These are phyloP conservation scores for Epinephelus malabaricus DNA, from an alignment of 2,797 vertebrate species.

Conservation along the genomic window DNA sequence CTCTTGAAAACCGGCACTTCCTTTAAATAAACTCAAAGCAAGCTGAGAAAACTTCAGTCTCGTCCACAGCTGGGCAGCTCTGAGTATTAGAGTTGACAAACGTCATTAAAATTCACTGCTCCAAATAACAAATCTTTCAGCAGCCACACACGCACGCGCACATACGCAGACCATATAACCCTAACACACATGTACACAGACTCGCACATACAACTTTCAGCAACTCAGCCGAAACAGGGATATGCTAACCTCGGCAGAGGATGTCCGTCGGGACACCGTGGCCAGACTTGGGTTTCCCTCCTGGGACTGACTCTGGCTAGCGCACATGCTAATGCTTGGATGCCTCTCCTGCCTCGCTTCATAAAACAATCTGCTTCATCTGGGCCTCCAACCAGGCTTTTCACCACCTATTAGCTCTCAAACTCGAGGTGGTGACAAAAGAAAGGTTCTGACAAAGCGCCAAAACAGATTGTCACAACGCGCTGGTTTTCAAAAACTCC, in stretches of 20 bases:
- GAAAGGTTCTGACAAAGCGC: constrained; percentile 79
- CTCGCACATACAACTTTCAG: constrained; percentile 53
- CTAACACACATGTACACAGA: constrained; percentile 22
- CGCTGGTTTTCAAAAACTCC: constrained; percentile 55
- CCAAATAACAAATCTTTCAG: constrained; percentile 77
- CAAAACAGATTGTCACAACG: constrained; percentile 79
- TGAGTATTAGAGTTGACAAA: constrained; percentile 80
- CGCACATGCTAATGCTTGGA: constrained; percentile 79
- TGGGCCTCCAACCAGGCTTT: constrained; percentile 67
- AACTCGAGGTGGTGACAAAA: constrained; percentile 66
- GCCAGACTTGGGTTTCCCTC: constrained; percentile 82
- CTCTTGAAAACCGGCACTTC: constrained; percentile 65
- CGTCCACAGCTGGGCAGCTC: constrained; percentile 66
- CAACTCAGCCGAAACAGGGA: constrained; percentile 70
- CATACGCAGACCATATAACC: constrained; percentile 30
- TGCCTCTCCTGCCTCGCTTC: constrained; percentile 55
- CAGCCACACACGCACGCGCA: constrained; percentile 42
- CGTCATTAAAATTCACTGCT: constrained; percentile 78
- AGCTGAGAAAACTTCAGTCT: constrained; percentile 72
- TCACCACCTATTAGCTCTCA: constrained; percentile 80
- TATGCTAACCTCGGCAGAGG: constrained; percentile 72
- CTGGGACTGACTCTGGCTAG: constrained; percentile 77
- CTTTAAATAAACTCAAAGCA: constrained; percentile 73
- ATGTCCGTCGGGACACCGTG: constrained; percentile 66
- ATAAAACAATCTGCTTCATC: constrained; percentile 68